These are phyloP conservation scores for Amazona guildingii DNA, from an alignment of 2,113 vertebrate species.

Conservation along the genomic window DNA sequence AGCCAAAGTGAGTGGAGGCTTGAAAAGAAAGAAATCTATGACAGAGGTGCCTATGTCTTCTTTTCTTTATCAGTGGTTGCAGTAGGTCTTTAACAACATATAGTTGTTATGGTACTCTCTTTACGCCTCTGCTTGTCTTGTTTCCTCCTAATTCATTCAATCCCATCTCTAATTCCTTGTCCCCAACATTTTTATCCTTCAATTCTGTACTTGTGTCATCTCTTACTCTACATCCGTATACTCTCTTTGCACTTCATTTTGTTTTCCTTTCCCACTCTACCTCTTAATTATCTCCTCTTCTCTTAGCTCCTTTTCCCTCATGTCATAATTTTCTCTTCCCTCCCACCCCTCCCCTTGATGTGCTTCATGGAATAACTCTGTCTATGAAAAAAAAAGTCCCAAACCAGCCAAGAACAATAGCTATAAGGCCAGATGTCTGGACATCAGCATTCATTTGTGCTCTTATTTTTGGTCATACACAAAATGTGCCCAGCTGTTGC, in stretches of 20 bases:
- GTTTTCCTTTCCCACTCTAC: neutral
- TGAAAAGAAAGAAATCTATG: neutral
- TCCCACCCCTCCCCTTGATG: neutral
- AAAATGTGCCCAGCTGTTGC: constrained; percentile 61
- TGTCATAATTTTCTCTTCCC: neutral
- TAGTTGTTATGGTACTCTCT: neutral
- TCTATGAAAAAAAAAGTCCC: neutral
- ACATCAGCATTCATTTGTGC: constrained; percentile 2
- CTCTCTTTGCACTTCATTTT: neutral
- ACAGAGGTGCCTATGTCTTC: neutral
- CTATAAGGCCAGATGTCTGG: constrained; percentile 31
- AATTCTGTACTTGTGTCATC: neutral
- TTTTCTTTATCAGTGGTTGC: neutral
- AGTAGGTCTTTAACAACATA: neutral
- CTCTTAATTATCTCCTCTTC: neutral
- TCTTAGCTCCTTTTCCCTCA: neutral
- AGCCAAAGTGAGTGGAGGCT: neutral
- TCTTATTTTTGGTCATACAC: constrained; percentile 33
- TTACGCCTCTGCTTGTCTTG: neutral
- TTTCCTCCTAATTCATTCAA: neutral
- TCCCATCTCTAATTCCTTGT: neutral
- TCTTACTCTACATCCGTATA: neutral
- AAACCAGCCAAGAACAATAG: constrained; percentile 16
- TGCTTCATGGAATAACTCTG: neutral
- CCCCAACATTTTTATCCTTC: neutral